These are phyloP conservation scores for Hippopotamyrus pictus DNA, from an alignment of 2,797 vertebrate species.

Conservation along the genomic window DNA sequence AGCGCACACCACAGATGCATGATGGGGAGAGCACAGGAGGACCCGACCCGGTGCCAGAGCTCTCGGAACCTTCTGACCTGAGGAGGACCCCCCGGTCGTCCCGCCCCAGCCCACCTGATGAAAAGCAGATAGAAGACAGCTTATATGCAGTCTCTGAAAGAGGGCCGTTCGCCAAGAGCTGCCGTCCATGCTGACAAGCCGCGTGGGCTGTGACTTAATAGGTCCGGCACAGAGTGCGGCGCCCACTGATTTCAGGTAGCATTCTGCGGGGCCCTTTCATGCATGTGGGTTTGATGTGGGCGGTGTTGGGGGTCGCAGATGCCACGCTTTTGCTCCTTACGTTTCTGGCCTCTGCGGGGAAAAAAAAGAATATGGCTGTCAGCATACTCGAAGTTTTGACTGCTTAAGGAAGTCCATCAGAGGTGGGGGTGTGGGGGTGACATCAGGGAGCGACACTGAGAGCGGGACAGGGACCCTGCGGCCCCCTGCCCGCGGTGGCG, in stretches of 20 bases:
- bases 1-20: background rate
- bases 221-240: no score
- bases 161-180: slow-evolving; percentile 43
- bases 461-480: background rate
- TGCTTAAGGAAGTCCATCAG: background rate
- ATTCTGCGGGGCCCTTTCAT: background rate
- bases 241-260: no score
- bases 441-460: background rate
- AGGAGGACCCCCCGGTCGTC: slow-evolving; percentile 23
- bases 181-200: slow-evolving; percentile 38
- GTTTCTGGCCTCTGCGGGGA: background rate
- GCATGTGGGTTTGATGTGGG: background rate
- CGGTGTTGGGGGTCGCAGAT: background rate
- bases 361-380: background rate
- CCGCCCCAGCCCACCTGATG: slow-evolving; percentile 10
- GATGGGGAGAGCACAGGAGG: background rate
- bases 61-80: background rate
- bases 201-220: background rate
- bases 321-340: background rate
- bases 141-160: slow-evolving; percentile 47
- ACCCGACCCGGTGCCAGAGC: background rate
- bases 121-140: slow-evolving; percentile 31
- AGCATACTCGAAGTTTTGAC: background rate
- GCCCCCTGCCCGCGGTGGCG: background rate
- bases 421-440: background rate